These are phyloP conservation scores for Decapterus maruadsi DNA, from an alignment of 2,797 vertebrate species.

Conservation along the genomic window DNA sequence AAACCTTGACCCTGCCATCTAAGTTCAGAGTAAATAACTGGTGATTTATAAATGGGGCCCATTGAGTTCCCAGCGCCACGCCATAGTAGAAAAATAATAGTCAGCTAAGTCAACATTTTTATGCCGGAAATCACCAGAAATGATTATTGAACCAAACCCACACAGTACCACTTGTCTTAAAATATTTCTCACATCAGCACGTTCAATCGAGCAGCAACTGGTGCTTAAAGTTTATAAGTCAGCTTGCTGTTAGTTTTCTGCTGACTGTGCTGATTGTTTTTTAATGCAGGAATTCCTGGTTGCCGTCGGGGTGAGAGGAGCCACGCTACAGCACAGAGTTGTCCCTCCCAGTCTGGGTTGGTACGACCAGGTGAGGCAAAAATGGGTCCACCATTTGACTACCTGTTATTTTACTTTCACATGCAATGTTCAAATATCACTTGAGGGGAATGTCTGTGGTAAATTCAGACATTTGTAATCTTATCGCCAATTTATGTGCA, in stretches of 20 bases:
- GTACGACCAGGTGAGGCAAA: conserved; percentile 94
- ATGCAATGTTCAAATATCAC: no score
- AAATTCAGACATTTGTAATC: not conserved
- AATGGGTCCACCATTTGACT: not conserved
- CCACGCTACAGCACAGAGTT: conserved; percentile 94
- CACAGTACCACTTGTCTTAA: not conserved
- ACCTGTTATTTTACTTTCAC: not conserved
- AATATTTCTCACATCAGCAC: not conserved
- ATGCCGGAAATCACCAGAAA: not conserved
- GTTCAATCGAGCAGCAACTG: not conserved
- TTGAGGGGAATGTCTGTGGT: not conserved
- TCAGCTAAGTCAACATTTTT: conserved; percentile 8
- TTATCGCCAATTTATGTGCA: conserved; percentile 30
- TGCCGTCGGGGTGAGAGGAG: conserved; percentile 93
- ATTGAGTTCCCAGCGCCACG: not conserved
- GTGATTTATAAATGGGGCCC: not conserved
- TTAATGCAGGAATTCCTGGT: conserved; percentile 92
- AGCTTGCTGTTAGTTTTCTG: not conserved
- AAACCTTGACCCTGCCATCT: not conserved
- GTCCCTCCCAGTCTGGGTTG: conserved; percentile 92
- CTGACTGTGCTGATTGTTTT: not conserved
- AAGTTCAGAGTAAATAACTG: not conserved
- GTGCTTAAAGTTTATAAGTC: not conserved
- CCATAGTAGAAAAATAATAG: conserved; percentile 1
- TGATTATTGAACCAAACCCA: not conserved